phyloP scores from a whole-genome alignment of 2,113 vertebrate species.

The Protomyctophum bolini region DNA sequence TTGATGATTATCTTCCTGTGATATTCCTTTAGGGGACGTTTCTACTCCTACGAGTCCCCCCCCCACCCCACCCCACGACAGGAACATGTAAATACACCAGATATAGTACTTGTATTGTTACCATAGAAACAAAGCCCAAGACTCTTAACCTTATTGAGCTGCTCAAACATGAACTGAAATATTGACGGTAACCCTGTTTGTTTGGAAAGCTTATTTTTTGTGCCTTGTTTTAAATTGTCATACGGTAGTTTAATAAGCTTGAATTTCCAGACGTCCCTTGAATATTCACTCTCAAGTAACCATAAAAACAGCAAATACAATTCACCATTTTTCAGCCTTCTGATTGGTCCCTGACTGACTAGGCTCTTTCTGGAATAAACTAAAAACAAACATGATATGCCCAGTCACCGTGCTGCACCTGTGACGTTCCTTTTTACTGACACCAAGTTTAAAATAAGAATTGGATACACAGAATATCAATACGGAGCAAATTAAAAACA shows the following conservation, averaged over 20 bases:
- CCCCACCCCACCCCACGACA: constrained; percentile 65
- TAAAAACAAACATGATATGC: too few species aligned
- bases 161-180: constrained; percentile 56
- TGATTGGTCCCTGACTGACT: too few species aligned
- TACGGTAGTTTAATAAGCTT: background rate
- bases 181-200: constrained; percentile 50
- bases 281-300: background rate
- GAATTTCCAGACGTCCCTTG: background rate
- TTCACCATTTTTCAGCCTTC: too few species aligned
- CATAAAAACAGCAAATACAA: background rate
- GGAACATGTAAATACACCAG: constrained; percentile 74
- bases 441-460: too few species aligned
- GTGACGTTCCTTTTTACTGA: too few species aligned
- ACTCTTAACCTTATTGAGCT: constrained; percentile 55
- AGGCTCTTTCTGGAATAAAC: too few species aligned
- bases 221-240: constrained; percentile 14
- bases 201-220: constrained; percentile 1
- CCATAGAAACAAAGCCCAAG: constrained; percentile 70
- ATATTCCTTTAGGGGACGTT: constrained; percentile 61
- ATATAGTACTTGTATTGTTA: constrained; percentile 67
- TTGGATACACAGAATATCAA: too few species aligned
- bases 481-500: too few species aligned
- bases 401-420: too few species aligned
- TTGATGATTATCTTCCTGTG: constrained; percentile 64
- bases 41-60: constrained; percentile 44